Conservation (phyloP, 2,113 vertebrate genomes). For the Eolophus roseicapilla region DNA sequence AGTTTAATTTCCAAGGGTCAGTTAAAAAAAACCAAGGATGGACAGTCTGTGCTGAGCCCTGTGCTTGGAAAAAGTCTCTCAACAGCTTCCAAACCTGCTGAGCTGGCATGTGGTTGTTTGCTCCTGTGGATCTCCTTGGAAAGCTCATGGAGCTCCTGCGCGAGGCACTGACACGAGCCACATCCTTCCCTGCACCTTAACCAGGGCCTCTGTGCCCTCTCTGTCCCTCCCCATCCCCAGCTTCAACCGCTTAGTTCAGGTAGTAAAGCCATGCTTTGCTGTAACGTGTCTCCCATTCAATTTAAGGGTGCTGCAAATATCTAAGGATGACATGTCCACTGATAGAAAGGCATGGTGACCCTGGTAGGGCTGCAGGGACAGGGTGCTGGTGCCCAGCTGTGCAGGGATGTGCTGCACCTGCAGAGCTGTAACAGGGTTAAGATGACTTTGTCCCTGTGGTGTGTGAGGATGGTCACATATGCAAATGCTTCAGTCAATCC, state of each 20-base stretch:
- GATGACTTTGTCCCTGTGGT: not conserved
- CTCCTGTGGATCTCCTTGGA: not conserved
- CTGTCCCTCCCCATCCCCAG: not conserved
- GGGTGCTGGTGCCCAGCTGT: not conserved
- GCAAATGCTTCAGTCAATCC: not conserved
- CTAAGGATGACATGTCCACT: rapidly evolving
- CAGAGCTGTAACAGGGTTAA: not conserved
- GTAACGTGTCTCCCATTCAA: rapidly evolving
- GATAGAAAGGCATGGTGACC: not conserved
- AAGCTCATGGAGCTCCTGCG: not conserved
- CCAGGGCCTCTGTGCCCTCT: not conserved
- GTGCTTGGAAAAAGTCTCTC: not conserved
- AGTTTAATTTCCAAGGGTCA: not conserved
- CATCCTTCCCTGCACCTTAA: not conserved
- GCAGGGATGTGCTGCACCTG: not conserved
- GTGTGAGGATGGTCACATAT: rapidly evolving
- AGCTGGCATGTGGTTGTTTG: not conserved
- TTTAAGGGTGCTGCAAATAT: rapidly evolving
- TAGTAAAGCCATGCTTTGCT: not conserved
- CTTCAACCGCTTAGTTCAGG: rapidly evolving
- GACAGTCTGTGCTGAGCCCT: not conserved
- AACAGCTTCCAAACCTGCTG: not conserved
- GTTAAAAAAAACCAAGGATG: not conserved
- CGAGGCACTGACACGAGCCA: rapidly evolving
- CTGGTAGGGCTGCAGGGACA: rapidly evolving